Percentiles rank a stretch among this genome's conserved stretches.
phyloP scores from a whole-genome alignment of 1,140 invertebrate species.

The Pissodes strobi region DNA sequence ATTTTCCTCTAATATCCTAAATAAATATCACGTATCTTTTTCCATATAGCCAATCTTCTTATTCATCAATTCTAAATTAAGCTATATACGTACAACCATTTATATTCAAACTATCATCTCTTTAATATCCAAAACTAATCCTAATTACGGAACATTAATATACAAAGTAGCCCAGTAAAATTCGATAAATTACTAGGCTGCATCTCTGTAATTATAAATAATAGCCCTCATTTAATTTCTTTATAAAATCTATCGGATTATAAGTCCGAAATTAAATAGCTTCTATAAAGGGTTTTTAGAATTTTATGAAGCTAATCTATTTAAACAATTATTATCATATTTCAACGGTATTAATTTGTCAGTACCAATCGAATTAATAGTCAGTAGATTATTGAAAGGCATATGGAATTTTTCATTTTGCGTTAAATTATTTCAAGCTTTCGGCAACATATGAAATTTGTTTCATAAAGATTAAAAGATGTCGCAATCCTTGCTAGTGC shows the following conservation, averaged over 20 bases:
- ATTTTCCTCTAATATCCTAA: too few species aligned
- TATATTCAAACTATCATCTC: constrained; percentile 1
- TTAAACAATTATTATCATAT: neutral
- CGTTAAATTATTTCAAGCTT: too few species aligned
- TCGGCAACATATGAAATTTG: too few species aligned
- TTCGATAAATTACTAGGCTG: neutral
- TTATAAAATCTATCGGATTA: constrained; percentile 4
- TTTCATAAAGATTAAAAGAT: too few species aligned
- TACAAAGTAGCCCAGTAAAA: constrained; percentile 14
- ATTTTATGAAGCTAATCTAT: neutral
- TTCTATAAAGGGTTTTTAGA: neutral
- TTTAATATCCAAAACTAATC: constrained; percentile 9
- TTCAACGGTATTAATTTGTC: too few species aligned
- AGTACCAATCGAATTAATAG: too few species aligned
- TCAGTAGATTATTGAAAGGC: too few species aligned
- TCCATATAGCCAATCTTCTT: too few species aligned
- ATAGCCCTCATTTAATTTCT: constrained; percentile 11
- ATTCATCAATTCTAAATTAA: too few species aligned
- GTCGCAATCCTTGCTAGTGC: too few species aligned
- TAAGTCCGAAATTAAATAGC: constrained; percentile 12
- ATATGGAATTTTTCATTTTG: too few species aligned
- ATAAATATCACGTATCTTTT: too few species aligned
- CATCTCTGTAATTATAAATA: constrained; percentile 6
- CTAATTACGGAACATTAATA: constrained; percentile 16
- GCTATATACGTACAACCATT: constrained; percentile 1